Base-by-base conservation (phyloP, 2,888 invertebrate genomes). In the Taphrorychus bicolor region DNA sequence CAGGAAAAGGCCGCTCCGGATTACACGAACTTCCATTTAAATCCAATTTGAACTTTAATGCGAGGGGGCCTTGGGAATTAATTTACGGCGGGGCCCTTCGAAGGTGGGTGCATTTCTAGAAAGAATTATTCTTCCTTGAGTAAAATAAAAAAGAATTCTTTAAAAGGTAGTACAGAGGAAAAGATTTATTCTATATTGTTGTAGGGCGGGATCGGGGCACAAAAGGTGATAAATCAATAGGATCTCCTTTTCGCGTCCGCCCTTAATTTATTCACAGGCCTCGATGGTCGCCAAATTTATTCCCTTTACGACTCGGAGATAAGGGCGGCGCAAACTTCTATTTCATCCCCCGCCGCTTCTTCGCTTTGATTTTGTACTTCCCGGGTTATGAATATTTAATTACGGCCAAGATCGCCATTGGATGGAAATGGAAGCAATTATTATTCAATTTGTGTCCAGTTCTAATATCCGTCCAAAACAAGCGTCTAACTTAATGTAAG, bases 11-110 rank as follows among this genome's bases (percentile, higher is more conserved):
- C 17, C 16, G 41, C 41, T 57, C 57, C 19, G 19, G 16, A 57
- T 42, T 18, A 41, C 57, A 57, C 41, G 57, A 57, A 57, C 42
- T 57, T 41, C 41, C 57, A 57, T 57, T 57, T 57, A 57, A 57
- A 41, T 57, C 19, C 16, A 14, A 24, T 54, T 54, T 32, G 9
- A 54, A 51, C 32, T 54, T 54, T 54, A 54, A 54, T 54, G 23
- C 14, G 24, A 5, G 52, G 21, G 52, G 11, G 7, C 7, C 7
- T n/a, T n/a, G 51, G 21, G 14, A 51, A 51, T 51, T 51, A 19
- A 21, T 51, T 51, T 51, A 51, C 21, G 18, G 5, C 51, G 11
- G 17, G 16, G 14, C 14, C 14, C 16, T 17, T 16, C 45, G 14
- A 17, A 14, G 2, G 2, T 45, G 45, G 32, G 7, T 11, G 32